These are phyloP conservation scores for Danio jaintianensis DNA, from an alignment of 2,797 vertebrate genomes.

Conservation along the genomic window DNA sequence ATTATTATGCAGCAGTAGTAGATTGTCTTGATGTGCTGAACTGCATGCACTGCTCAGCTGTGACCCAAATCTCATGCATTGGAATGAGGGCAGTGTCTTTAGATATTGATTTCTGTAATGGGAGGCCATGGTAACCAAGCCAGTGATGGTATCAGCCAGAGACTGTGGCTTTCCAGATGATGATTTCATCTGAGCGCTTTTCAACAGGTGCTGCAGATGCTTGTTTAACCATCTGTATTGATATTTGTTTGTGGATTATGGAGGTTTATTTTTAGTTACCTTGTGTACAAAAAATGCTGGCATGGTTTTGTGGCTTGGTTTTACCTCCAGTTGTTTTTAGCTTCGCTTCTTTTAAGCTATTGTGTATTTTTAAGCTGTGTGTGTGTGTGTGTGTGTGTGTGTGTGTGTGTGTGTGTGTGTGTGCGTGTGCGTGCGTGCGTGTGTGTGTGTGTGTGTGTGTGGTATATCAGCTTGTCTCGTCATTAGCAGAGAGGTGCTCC, in stretches of 20 bases:
- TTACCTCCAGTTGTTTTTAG: not conserved
- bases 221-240: slow-evolving; percentile 40
- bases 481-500: slow-evolving; percentile 1
- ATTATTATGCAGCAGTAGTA: slow-evolving; percentile 52
- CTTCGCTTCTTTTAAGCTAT: not conserved
- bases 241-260: slow-evolving; percentile 36
- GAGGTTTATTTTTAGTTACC: slow-evolving; percentile 35
- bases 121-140: slow-evolving; percentile 59
- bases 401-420: no score
- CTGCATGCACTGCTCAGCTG: slow-evolving; percentile 44
- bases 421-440: no score
- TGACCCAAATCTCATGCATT: slow-evolving; percentile 62
- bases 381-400: not conserved
- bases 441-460: not conserved
- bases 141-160: slow-evolving; percentile 49
- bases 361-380: not conserved
- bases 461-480: not conserved
- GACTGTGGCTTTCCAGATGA: slow-evolving; percentile 20
- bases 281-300: not conserved
- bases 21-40: slow-evolving; percentile 56
- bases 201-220: slow-evolving; percentile 36
- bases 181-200: not conserved
- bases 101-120: slow-evolving; percentile 67
- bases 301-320: not conserved
- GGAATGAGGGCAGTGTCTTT: slow-evolving; percentile 66